Conservation (phyloP, 2,888 invertebrate species). For the Cantharis rufa region DNA sequence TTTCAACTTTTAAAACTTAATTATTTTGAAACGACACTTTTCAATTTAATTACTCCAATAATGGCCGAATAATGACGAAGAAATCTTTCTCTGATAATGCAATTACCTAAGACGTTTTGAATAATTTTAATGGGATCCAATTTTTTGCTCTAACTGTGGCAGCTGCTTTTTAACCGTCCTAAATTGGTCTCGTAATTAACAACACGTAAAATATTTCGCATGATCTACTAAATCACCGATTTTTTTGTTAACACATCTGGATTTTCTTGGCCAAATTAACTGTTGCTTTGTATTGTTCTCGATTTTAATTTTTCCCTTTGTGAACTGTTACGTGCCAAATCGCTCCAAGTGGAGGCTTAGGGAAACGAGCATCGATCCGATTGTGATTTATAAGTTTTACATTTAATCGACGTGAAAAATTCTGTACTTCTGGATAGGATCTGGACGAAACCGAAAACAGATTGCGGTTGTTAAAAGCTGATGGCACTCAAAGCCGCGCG, state of each 20-base stretch:
- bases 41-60: not conserved
- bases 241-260: not conserved
- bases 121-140: not conserved
- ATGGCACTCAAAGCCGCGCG: conserved; percentile 10
- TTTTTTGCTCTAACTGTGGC: not conserved
- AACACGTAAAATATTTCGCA: not conserved
- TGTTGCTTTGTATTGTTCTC: not conserved
- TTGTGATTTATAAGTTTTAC: not conserved
- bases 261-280: not conserved
- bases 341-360: not conserved
- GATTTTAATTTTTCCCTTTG: not conserved
- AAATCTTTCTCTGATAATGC: not conserved
- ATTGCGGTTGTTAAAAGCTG: conserved; percentile 1
- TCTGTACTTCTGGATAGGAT: not conserved
- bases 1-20: not conserved
- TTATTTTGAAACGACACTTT: not conserved
- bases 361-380: not conserved
- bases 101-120: not conserved
- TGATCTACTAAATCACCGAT: not conserved
- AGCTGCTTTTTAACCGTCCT: not conserved
- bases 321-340: not conserved
- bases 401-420: not conserved
- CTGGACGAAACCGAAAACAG: not conserved
- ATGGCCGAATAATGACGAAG: not conserved
- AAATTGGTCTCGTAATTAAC: not conserved